These are phyloP conservation scores for Canis aureus DNA, from an alignment of 2,113 vertebrate species.

Conservation along the genomic window DNA sequence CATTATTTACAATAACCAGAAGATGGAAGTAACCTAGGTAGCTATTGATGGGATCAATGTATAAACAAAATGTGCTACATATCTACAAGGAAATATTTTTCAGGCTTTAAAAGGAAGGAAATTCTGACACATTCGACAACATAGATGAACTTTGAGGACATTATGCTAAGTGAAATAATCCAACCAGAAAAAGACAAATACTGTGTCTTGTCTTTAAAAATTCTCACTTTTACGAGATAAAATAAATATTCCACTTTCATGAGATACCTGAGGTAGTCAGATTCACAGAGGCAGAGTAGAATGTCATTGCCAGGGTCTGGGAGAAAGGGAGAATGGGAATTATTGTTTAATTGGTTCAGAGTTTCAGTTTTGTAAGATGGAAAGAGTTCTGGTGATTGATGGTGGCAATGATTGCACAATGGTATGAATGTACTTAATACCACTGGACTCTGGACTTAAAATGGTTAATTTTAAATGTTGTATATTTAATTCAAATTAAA, in stretches of 20 bases:
- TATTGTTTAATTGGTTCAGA: background rate
- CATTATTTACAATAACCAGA: background rate
- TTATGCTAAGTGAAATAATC: background rate
- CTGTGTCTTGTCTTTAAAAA: too few species aligned
- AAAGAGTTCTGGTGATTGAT: background rate
- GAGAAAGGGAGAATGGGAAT: background rate
- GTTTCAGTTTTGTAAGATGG: background rate
- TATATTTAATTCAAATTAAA: background rate
- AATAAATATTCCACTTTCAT: too few species aligned
- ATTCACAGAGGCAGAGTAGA: background rate
- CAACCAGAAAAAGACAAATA: background rate
- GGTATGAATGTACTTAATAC: background rate
- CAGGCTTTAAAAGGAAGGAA: background rate
- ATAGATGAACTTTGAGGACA: background rate
- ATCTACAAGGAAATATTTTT: background rate
- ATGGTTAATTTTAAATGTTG: background rate
- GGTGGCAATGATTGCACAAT: background rate
- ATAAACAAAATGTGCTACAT: background rate
- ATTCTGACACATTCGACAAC: background rate
- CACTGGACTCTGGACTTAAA: background rate
- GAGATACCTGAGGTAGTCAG: background rate
- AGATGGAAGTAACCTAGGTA: background rate
- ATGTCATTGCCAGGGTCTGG: background rate
- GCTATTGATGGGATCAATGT: background rate
- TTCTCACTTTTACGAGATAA: too few species aligned